Evolutionary conservation across 2,797 vertebrate species (phyloP), one percentile per base, ranked within the genome.

Genomic region (Cephalopachus bancanus): DNA sequence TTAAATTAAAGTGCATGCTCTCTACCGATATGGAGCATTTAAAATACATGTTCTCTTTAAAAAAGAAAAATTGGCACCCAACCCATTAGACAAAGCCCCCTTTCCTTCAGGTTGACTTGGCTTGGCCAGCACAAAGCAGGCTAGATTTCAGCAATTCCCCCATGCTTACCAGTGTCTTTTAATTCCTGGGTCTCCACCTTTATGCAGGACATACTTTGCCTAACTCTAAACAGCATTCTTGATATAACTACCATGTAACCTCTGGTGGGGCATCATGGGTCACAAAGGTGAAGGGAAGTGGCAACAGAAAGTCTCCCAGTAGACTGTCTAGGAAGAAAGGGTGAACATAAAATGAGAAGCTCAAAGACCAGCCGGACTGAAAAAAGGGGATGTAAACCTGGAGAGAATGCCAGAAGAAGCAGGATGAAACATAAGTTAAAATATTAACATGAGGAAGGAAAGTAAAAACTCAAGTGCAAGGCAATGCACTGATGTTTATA

Each of bases 101-200:
- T 62, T 78, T 80, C 72, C 78, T 80, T 11, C 33, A 60, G 53
- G 30, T 4, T 37, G 51, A 49, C 44, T 26, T 19, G 20, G 33
- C 3, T 3, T 55, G 44, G 20, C 37, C 14, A 37, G 57, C 59
- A 55, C 59, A 79, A 55, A 49, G 22, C 0, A 16, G 65, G 24
- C 53, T 85, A 37, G 37, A 53, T 51, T 53, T 55, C 55, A 78
- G 37, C 0, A 30, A 10, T 5, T 1, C 7, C 4, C 14, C 10
- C 2, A 49, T 60, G 12, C 16, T 5, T 7, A 65, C 1, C 1
- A 37, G 26, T 1, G 20, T 3, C 8, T 8, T 7, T 3, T 10
- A 49, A 6, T 49, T n/a, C 33, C 24, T 89, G 6, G 0, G 22
- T 60, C 93, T 81, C 57, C 10, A 64, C 17, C 3, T 86, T 71